Evolutionary conservation across 2,888 invertebrate genomes (phyloP).

Genomic region (Acronicta aceris): DNA sequence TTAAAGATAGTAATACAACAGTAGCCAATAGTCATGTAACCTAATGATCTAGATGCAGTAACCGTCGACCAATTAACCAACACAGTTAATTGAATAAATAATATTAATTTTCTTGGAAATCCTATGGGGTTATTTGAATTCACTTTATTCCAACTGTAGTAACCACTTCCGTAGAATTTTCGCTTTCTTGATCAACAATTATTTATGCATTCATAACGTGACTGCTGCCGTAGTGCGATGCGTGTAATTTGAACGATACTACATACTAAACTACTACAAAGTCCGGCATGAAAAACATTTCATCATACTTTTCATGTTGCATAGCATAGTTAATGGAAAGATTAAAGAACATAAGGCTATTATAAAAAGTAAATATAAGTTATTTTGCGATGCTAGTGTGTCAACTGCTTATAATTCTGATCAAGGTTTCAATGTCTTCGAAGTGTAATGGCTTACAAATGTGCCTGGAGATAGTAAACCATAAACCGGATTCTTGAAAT

Average conservation of each 20-base stretch:
- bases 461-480: constrained; percentile 12
- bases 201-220: constrained; percentile 59
- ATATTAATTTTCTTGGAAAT: constrained; percentile 15
- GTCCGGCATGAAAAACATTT: constrained; percentile 11
- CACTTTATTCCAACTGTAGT: constrained; percentile 47
- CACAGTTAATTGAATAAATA: not conserved
- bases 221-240: constrained; percentile 28
- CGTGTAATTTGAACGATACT: constrained; percentile 44
- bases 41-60: not conserved
- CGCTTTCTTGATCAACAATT: constrained; percentile 63
- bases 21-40: constrained; percentile 1
- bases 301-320: constrained; percentile 17
- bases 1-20: constrained; percentile 2
- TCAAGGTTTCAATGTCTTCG: constrained; percentile 20
- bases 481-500: constrained; percentile 29
- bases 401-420: constrained; percentile 31
- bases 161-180: constrained; percentile 56
- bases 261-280: constrained; percentile 14
- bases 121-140: constrained; percentile 15
- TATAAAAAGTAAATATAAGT: constrained; percentile 4
- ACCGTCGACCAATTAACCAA: not conserved
- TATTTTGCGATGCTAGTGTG: constrained; percentile 17
- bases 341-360: constrained; percentile 8
- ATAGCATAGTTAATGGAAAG: constrained; percentile 3
- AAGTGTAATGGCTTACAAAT: constrained; percentile 22